Base-by-base conservation (phyloP, 2,797 vertebrate species). In the Oceanodroma leucorhoa region DNA sequence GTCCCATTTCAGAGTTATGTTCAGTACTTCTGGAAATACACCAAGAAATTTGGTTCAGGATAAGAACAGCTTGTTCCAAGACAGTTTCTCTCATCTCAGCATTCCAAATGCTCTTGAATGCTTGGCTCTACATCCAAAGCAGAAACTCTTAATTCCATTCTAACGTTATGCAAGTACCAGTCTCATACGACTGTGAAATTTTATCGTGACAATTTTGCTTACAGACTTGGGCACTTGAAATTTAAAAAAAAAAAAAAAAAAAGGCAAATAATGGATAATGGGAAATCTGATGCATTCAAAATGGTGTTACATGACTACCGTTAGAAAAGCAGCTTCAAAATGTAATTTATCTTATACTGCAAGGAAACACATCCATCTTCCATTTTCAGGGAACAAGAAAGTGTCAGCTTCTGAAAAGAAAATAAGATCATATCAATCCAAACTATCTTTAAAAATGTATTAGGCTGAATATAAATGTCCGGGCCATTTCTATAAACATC, bases 51-150 rank as follows among this genome's bases (percentile, higher is more conserved):
- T 61, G 38, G 41, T 83, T 91, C 48, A 64, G 72, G 38, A 38
- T 66, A 64, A 83, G 86, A 94, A 94, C 83, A 90, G 57, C 26
- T 26, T 87, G 86, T 84, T 95, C 86, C 80, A 90, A 88, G 32
- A 78, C 46, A 81, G 65, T 45, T 94, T 83, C 48, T 85, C 51
- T 93, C 79, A 86, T 62, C 72, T 77, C 76, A 75, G 1, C 53
- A 48, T 93, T 93, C 88, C 57, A 86, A 78, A 94, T 0, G 5
- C 13, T 48, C 17, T 88, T 30, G 29, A 86, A 66, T 1, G 0
- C 43, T 81, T 92, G 77, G 69, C 61, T 88, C 2, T 1, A 34
- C 38, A 83, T 79, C 34, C 77, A 94, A 79, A 94, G 61, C 32
- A 94, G 69, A 86, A 93, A 67, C 26, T 81, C 69, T 76, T 67